Conservation (phyloP, 1,140 invertebrate genomes). For the Drosophila subpulchrella region DNA sequence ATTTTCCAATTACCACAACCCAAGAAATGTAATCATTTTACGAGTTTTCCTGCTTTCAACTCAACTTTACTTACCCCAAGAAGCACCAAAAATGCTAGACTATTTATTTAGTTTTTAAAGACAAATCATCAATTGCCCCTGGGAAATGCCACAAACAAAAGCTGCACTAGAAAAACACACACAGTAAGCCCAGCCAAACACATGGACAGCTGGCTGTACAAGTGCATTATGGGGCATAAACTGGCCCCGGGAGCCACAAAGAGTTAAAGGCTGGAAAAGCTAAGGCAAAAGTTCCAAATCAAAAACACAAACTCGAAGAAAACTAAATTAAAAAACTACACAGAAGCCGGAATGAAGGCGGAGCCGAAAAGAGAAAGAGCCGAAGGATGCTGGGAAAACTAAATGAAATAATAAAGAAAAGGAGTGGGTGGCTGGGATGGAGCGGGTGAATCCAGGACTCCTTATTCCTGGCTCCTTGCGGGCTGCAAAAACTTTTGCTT, state of each 20-base stretch:
- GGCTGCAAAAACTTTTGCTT: slow-evolving; percentile 53
- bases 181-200: slow-evolving; percentile 15
- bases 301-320: slow-evolving; percentile 77
- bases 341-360: slow-evolving; percentile 35
- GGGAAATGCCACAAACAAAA: slow-evolving; percentile 33
- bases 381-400: slow-evolving; percentile 42
- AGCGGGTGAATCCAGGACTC: slow-evolving; percentile 6
- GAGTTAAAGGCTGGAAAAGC: slow-evolving; percentile 58
- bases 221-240: slow-evolving; percentile 71
- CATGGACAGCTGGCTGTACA: slow-evolving; percentile 25
- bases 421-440: not conserved
- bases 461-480: slow-evolving; percentile 8
- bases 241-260: slow-evolving; percentile 52
- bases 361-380: not conserved
- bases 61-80: not conserved
- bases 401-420: slow-evolving; percentile 82
- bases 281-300: slow-evolving; percentile 75
- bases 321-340: slow-evolving; percentile 71
- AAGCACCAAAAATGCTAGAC: not conserved
- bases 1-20: too few species aligned
- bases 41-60: not conserved
- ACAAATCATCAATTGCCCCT: slow-evolving; percentile 32
- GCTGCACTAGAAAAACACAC: not conserved
- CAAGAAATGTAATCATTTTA: not conserved
- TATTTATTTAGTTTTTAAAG: slow-evolving; percentile 8